A percentile compares a stretch with the other conserved stretches of the same genome.
Conservation (phyloP, 2,888 invertebrate species). For the Sarcophaga variegata region DNA sequence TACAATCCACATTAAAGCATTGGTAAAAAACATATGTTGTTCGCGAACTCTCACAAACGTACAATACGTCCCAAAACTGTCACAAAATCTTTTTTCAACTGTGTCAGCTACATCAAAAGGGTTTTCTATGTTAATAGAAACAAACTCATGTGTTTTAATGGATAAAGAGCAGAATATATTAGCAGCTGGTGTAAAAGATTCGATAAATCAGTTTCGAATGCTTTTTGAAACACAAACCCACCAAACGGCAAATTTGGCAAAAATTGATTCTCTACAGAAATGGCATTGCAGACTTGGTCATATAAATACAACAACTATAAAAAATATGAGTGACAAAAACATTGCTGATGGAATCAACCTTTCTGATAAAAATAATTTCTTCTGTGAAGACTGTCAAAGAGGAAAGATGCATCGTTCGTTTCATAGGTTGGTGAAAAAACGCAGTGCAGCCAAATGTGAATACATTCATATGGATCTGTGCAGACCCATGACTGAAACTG, state of each 20-base stretch:
- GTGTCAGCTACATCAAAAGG: slow-evolving; percentile 39
- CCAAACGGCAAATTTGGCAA: slow-evolving; percentile 34
- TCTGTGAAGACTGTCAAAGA: slow-evolving; percentile 48
- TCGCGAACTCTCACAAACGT: slow-evolving; percentile 54
- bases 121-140: slow-evolving; percentile 39
- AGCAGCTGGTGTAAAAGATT: slow-evolving; percentile 42
- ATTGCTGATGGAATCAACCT: slow-evolving; percentile 39
- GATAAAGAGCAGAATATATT: slow-evolving; percentile 34
- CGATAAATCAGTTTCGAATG: slow-evolving; percentile 48
- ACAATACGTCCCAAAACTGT: slow-evolving; percentile 63
- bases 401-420: slow-evolving; percentile 55
- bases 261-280: slow-evolving; percentile 43
- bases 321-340: slow-evolving; percentile 46
- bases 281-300: slow-evolving; percentile 50
- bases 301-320: slow-evolving; percentile 48
- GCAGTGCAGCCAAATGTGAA: slow-evolving; percentile 36
- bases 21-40: slow-evolving; percentile 48
- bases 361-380: slow-evolving; percentile 28
- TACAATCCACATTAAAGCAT: slow-evolving; percentile 48
- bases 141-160: slow-evolving; percentile 23
- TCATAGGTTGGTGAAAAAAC: slow-evolving; percentile 20
- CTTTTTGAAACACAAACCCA: slow-evolving; percentile 21
- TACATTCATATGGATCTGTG: slow-evolving; percentile 63
- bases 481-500: slow-evolving; percentile 56
- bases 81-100: slow-evolving; percentile 68